A percentile compares a stretch with the other conserved stretches of the same genome.
These are phyloP conservation scores for Lanius ludovicianus DNA, from an alignment of 2,113 vertebrate genomes.

Conservation along the genomic window DNA sequence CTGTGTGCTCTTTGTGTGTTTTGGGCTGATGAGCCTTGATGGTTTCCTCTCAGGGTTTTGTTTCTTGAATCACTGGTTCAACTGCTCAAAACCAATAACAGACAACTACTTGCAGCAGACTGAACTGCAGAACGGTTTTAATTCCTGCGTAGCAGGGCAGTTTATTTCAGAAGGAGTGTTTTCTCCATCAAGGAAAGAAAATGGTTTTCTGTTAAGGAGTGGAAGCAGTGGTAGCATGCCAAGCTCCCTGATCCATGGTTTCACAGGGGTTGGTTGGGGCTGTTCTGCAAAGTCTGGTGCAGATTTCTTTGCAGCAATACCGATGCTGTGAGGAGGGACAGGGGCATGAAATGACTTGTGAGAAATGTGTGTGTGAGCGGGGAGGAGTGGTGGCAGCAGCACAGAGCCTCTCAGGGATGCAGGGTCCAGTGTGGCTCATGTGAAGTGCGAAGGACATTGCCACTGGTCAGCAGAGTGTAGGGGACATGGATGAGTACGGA, in stretches of 20 bases:
- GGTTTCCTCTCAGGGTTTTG: not conserved
- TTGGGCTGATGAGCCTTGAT: not conserved
- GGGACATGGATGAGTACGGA: not conserved
- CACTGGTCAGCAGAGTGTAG: fast-evolving
- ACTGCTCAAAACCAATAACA: not conserved
- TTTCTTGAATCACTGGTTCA: not conserved
- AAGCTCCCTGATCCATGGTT: fast-evolving
- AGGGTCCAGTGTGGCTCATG: fast-evolving
- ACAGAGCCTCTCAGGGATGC: not conserved
- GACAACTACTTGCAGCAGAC: not conserved
- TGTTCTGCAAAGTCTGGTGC: not conserved
- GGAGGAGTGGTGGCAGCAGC: fast-evolving
- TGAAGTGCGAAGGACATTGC: not conserved
- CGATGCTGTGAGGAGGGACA: fast-evolving
- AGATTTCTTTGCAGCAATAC: not conserved
- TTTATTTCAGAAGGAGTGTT: not conserved
- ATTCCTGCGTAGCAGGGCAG: not conserved
- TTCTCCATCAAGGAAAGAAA: not conserved
- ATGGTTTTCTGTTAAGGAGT: not conserved
- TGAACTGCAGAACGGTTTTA: not conserved
- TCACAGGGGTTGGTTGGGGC: not conserved
- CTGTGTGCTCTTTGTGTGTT: not conserved
- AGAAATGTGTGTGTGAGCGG: not conserved
- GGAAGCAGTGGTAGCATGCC: not conserved
- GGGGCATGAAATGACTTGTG: not conserved